phyloP scores from a whole-genome alignment of 2,797 vertebrate genomes.

The Sibirionetta formosa region DNA sequence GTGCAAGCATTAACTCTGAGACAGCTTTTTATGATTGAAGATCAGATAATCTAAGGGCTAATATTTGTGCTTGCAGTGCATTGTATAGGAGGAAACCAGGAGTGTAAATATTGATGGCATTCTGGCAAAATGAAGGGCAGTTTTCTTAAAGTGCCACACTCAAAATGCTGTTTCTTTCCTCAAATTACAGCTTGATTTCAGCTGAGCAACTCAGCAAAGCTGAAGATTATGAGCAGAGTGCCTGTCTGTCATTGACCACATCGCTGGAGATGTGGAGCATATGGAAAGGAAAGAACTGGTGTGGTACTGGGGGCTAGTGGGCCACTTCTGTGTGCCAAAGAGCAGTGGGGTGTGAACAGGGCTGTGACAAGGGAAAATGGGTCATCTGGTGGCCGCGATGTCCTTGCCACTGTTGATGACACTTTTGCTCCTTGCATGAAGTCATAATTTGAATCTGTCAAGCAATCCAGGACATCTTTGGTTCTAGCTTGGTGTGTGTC shows the following conservation, averaged over 20 bases:
- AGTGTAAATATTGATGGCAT: background rate
- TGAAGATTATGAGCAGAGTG: background rate
- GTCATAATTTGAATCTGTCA: background rate
- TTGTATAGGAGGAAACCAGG: background rate
- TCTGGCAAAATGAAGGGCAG: background rate
- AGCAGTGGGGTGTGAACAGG: background rate
- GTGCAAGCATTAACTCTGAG: constrained; percentile 64
- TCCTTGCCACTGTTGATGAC: background rate
- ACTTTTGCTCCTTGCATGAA: background rate
- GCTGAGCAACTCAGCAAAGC: background rate
- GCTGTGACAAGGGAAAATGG: background rate
- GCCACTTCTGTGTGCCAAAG: background rate
- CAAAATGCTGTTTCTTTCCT: background rate
- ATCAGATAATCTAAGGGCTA: constrained; percentile 58
- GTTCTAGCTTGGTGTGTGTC: background rate
- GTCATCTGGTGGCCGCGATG: background rate
- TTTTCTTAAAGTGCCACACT: background rate
- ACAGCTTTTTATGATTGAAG: constrained; percentile 61
- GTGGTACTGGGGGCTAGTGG: background rate
- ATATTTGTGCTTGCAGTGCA: constrained; percentile 54
- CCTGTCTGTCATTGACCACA: background rate
- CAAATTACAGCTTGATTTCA: constrained; percentile 10
- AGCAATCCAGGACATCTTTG: background rate
- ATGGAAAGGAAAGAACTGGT: background rate
- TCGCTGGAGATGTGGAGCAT: background rate